Conservation (phyloP, 1,140 invertebrate genomes). For the Lycorma delicatula region DNA sequence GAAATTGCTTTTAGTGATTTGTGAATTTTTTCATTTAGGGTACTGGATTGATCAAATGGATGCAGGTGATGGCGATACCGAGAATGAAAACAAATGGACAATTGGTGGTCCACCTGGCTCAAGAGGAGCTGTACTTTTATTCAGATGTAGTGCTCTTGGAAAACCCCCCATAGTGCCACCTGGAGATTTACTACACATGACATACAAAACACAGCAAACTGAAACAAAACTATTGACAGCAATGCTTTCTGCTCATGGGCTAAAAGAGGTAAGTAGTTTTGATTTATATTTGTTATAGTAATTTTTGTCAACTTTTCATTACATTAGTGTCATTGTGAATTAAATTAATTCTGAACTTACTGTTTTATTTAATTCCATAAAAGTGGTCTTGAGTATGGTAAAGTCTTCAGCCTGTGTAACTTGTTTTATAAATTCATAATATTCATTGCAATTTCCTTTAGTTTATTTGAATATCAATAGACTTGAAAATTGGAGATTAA, state of each 20-base stretch:
- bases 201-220: slow-evolving; percentile 69
- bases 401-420: too few species aligned
- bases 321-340: too few species aligned
- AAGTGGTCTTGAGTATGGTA: too few species aligned
- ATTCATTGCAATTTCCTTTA: too few species aligned
- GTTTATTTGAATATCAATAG: too few species aligned
- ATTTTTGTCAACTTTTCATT: too few species aligned
- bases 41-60: slow-evolving; percentile 4
- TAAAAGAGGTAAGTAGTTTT: slow-evolving; percentile 52
- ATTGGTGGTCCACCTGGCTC: slow-evolving; percentile 19
- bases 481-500: too few species aligned
- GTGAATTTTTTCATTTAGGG: background rate
- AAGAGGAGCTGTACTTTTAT: slow-evolving; percentile 16
- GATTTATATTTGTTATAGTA: too few species aligned
- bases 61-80: background rate
- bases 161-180: slow-evolving; percentile 43
- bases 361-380: too few species aligned
- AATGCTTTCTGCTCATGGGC: slow-evolving; percentile 62
- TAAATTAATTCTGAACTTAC: too few species aligned
- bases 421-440: too few species aligned
- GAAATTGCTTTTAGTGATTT: too few species aligned
- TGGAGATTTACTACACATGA: slow-evolving; percentile 62
- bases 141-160: slow-evolving; percentile 19
- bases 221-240: slow-evolving; percentile 68
- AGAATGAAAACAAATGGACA: slow-evolving; percentile 3